A percentile compares a stretch with the other conserved stretches of the same genome.
These are phyloP conservation scores for Barypeithes pellucidus DNA, from an alignment of 2,888 invertebrate genomes.

Conservation along the genomic window DNA sequence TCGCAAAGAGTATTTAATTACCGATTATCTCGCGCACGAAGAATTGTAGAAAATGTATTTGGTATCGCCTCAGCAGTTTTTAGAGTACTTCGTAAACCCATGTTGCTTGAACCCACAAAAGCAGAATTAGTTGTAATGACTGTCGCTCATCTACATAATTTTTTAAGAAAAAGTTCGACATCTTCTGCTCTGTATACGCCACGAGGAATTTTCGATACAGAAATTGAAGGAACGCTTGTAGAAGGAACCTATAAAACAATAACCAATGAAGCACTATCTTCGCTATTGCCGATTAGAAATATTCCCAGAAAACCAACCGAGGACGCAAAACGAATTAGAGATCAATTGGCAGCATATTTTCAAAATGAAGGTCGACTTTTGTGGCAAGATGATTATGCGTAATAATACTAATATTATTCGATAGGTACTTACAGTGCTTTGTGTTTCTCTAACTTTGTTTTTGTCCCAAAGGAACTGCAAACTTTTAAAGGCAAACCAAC, in stretches of 20 bases:
- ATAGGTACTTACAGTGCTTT: constrained; percentile 19
- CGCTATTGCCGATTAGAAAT: background rate
- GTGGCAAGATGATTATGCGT: constrained; percentile 5
- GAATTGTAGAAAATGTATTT: constrained; percentile 50
- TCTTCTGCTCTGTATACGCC: background rate
- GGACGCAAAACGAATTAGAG: constrained; percentile 1
- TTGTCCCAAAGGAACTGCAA: constrained; percentile 21
- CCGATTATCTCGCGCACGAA: constrained; percentile 45
- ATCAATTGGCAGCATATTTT: constrained; percentile 13
- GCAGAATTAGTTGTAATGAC: background rate
- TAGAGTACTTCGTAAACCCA: constrained; percentile 42
- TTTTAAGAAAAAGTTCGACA: too few species aligned
- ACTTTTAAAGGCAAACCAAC: constrained; percentile 18
- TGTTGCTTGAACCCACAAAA: constrained; percentile 44
- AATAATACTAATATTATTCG: too few species aligned
- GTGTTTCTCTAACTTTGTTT: background rate
- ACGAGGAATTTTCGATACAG: background rate
- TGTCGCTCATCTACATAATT: background rate
- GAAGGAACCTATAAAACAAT: background rate
- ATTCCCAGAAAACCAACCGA: background rate
- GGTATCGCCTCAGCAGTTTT: constrained; percentile 47
- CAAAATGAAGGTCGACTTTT: background rate
- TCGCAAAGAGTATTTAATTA: constrained; percentile 57
- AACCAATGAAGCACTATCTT: background rate
- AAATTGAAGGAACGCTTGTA: background rate